phyloP scores from a whole-genome alignment of 2,113 vertebrate species.

The Oncorhynchus nerka region DNA sequence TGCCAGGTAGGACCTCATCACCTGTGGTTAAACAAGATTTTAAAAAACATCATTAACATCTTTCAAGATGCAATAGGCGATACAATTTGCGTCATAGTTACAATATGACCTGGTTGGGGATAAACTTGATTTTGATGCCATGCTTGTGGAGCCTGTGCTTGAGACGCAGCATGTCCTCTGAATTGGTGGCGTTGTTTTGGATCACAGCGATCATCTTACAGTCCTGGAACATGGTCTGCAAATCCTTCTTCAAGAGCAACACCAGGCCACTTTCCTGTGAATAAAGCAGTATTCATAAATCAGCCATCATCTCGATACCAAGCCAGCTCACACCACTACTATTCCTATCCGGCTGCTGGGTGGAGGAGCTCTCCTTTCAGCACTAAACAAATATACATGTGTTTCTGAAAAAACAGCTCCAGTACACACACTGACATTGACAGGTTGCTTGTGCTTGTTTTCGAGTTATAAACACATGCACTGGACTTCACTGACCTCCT shows the following conservation, averaged over 20 bases:
- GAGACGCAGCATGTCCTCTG: slow-evolving; percentile 76
- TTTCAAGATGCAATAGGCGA: background rate
- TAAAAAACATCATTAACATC: background rate
- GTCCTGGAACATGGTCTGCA: slow-evolving; percentile 70
- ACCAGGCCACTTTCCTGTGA: slow-evolving; percentile 71
- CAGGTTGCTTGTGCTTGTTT: too few species aligned
- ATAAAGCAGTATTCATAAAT: background rate
- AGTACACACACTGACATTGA: too few species aligned
- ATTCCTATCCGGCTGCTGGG: too few species aligned
- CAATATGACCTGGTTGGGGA: slow-evolving; percentile 81
- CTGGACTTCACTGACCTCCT: slow-evolving; percentile 65
- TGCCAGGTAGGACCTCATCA: slow-evolving; percentile 73
- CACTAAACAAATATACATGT: too few species aligned
- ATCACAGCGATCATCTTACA: slow-evolving; percentile 85
- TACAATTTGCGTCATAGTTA: background rate
- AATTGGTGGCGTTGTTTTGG: slow-evolving; percentile 75
- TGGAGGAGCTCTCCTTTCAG: too few species aligned
- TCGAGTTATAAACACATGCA: too few species aligned
- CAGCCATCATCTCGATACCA: too few species aligned
- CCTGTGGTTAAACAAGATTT: slow-evolving; percentile 60
- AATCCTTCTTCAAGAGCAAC: slow-evolving; percentile 67
- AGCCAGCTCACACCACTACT: too few species aligned
- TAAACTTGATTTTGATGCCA: slow-evolving; percentile 76
- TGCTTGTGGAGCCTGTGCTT: slow-evolving; percentile 77
- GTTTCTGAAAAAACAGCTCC: too few species aligned